These are phyloP conservation scores for Blennius ocellaris DNA, from an alignment of 2,113 vertebrate species.

Conservation along the genomic window DNA sequence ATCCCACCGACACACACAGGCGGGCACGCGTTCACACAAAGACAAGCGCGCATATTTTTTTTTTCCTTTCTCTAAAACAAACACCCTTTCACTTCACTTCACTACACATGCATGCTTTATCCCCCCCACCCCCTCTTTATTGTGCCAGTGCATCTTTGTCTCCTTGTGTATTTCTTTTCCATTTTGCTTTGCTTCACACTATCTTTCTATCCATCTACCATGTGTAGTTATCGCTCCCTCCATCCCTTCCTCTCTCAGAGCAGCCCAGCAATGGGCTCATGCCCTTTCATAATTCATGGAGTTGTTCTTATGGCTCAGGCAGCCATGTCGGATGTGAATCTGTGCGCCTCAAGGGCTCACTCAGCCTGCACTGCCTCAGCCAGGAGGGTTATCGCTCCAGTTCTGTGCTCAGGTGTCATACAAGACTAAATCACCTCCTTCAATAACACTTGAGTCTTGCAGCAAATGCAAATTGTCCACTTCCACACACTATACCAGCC, in stretches of 20 bases:
- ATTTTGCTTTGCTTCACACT: slow-evolving; percentile 49
- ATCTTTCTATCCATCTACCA: slow-evolving; percentile 50
- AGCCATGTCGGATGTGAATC: slow-evolving; percentile 74
- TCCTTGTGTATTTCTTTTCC: slow-evolving; percentile 41
- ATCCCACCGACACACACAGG: slow-evolving; percentile 25
- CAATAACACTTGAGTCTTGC: slow-evolving; percentile 38
- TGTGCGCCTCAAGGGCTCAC: slow-evolving; percentile 66
- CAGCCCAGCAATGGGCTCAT: slow-evolving; percentile 58
- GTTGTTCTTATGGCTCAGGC: slow-evolving; percentile 75
- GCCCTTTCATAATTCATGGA: slow-evolving; percentile 80
- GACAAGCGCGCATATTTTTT: slow-evolving; percentile 17
- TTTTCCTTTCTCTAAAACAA: slow-evolving; percentile 55
- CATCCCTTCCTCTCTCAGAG: slow-evolving; percentile 33
- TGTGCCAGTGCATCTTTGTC: slow-evolving; percentile 38
- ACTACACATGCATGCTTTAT: slow-evolving; percentile 50
- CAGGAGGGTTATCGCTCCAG: slow-evolving; percentile 34
- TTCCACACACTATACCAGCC: not conserved
- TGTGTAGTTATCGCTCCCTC: slow-evolving; percentile 45
- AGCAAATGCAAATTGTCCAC: slow-evolving; percentile 25
- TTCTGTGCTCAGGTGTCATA: slow-evolving; percentile 47
- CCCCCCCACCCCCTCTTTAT: slow-evolving; percentile 15
- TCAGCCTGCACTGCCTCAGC: slow-evolving; percentile 45
- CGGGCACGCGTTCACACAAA: slow-evolving; percentile 30
- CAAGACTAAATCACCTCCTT: slow-evolving; percentile 43
- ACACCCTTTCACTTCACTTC: slow-evolving; percentile 62